phyloP scores from a whole-genome alignment of 2,113 vertebrate species.

The Donacobius atricapilla region DNA sequence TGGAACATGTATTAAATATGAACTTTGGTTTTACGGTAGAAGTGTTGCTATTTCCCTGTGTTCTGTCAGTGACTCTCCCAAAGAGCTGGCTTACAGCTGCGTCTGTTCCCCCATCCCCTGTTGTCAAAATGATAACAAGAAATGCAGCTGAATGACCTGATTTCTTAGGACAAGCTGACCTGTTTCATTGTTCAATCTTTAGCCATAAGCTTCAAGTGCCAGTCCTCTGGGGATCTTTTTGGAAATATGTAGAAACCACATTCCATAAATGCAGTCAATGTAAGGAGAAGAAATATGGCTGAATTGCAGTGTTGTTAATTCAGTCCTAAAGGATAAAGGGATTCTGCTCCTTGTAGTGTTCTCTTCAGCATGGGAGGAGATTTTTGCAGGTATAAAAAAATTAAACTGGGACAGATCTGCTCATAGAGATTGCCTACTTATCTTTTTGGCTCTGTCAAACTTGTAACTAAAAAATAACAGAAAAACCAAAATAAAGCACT shows the following conservation, averaged over 20 bases:
- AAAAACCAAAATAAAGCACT: not conserved
- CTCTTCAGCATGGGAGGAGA: not conserved
- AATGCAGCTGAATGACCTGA: slow-evolving; percentile 60
- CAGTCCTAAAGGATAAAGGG: not conserved
- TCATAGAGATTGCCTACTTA: not conserved
- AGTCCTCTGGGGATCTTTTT: slow-evolving; percentile 31
- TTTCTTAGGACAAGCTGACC: slow-evolving; percentile 66
- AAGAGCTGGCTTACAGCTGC: not conserved
- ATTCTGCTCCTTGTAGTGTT: not conserved
- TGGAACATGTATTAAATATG: not conserved
- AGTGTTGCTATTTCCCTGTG: not conserved
- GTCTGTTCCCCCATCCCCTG: slow-evolving; percentile 11
- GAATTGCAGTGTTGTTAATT: not conserved
- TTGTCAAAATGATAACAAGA: slow-evolving; percentile 62
- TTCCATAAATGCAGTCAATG: not conserved
- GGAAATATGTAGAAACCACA: slow-evolving; percentile 3
- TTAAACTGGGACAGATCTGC: not conserved
- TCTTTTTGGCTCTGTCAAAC: not conserved
- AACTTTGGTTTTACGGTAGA: not conserved
- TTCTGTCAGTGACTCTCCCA: not conserved
- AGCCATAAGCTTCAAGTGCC: slow-evolving; percentile 48
- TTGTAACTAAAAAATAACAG: not conserved
- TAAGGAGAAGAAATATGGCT: not conserved
- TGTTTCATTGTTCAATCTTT: slow-evolving; percentile 55
- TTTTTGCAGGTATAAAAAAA: not conserved